Evolutionary conservation across 2,797 vertebrate species (phyloP), one percentile per base, ranked within the genome.

Genomic region (Eptatretus atami): DNA sequence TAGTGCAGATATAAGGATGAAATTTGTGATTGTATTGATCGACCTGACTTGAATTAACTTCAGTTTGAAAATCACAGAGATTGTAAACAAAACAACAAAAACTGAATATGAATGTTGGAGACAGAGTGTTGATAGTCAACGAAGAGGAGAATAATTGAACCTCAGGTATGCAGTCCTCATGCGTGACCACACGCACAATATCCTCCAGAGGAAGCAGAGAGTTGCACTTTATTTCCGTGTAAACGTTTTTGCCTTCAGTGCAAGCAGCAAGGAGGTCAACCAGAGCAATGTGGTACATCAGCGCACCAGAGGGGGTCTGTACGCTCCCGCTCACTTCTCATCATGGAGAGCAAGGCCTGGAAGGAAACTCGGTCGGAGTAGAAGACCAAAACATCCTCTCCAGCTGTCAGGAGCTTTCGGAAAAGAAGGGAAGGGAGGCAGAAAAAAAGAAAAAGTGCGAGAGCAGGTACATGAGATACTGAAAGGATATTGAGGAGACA

Each of bases 181-280:
- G 79, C 3, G 78, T 84, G 67, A 95, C 85, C 24, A 98, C 88
- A 70, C 83, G 80, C 65, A 92, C 82, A 1, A 98, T 95, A 68
- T 98, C 90, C 5, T 98, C 90, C 68, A 98, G 75, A 0, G 90
- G 88, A 52, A 98, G 77, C 61, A 98, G 79, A 2, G 90, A 94
- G 70, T 93, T 94, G 75, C 90, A 98, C 69, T 94, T 93, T 70
- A 98, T 85, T 71, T 98, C 88, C 0, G 88, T 98, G 73, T 93
- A 93, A 6, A 94, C 86, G 0, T 98, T 98, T 66, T 98, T 95
- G 44, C 90, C 90, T 71, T 98, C 88, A 0, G 90, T 98, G 69
- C 90, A 98, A 1, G 84, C 82, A 0, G 90, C 90, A 70, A 98
- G 78, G 63, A 98, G 71, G 66, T 95, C 90, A 71, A 98, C 90